Evolutionary conservation across 2,113 vertebrate genomes (phyloP).

Genomic region (Apistogramma diplotaenia): DNA sequence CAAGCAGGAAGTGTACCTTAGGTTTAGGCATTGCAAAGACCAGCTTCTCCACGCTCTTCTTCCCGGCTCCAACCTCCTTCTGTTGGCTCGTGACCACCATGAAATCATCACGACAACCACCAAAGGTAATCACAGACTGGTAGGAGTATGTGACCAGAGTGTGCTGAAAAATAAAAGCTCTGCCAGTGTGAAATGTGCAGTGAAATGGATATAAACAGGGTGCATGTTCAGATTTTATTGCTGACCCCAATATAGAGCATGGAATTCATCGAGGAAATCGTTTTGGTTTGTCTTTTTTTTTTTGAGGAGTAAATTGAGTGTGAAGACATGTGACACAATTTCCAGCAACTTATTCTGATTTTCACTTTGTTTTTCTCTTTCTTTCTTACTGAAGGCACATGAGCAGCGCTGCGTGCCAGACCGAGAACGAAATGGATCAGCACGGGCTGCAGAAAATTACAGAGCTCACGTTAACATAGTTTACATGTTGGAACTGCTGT

Average conservation of each 20-base stretch:
- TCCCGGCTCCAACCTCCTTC: slow-evolving; percentile 79
- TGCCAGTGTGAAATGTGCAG: neutral
- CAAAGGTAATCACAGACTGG: slow-evolving; percentile 86
- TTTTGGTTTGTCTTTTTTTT: slow-evolving; percentile 28
- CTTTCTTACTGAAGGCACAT: neutral
- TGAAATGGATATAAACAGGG: neutral
- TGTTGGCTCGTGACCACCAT: slow-evolving; percentile 85
- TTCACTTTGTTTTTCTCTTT: slow-evolving; percentile 10
- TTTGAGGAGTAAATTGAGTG: slow-evolving; percentile 24
- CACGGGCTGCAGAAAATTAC: slow-evolving; percentile 58
- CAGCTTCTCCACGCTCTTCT: slow-evolving; percentile 83
- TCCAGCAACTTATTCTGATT: slow-evolving; percentile 24
- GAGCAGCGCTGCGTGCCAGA: slow-evolving; percentile 24
- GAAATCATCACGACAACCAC: slow-evolving; percentile 87
- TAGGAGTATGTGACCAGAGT: slow-evolving; percentile 80
- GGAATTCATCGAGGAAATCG: slow-evolving; percentile 5
- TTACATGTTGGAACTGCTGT: slow-evolving; percentile 44
- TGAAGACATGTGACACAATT: slow-evolving; percentile 32
- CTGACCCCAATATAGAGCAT: neutral
- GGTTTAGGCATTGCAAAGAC: slow-evolving; percentile 84
- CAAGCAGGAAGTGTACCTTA: slow-evolving; percentile 73
- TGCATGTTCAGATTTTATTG: neutral
- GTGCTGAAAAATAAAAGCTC: slow-evolving; percentile 72
- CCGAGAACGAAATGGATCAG: slow-evolving; percentile 33
- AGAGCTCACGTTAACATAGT: slow-evolving; percentile 47